Evolutionary conservation across 1,140 invertebrate genomes (phyloP).

Genomic region (Archegozetes longisetosus): DNA sequence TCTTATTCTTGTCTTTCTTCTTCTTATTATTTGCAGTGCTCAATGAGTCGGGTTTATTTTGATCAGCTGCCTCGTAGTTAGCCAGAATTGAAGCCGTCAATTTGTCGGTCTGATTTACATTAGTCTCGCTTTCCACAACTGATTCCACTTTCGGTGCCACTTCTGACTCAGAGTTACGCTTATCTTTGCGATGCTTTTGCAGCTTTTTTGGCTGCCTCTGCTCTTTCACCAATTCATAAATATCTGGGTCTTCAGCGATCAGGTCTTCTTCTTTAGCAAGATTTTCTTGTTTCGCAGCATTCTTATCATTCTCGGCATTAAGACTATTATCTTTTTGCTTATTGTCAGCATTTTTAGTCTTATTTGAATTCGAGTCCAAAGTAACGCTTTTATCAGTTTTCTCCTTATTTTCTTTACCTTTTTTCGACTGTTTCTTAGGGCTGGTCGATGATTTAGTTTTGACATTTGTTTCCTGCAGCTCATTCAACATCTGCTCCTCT

Average conservation of each 20-base stretch:
- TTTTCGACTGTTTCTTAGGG: neutral
- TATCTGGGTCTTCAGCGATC: neutral
- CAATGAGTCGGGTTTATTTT: neutral
- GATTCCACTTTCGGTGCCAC: neutral
- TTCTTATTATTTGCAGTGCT: neutral
- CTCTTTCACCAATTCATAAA: neutral
- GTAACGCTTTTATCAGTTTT: neutral
- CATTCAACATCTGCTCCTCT: conserved; percentile 7
- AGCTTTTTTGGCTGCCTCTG: neutral
- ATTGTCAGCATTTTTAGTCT: neutral
- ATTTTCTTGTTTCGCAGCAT: too few relatives aligned
- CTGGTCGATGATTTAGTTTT: neutral
- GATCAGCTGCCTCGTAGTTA: neutral
- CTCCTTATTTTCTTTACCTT: neutral
- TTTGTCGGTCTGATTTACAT: neutral
- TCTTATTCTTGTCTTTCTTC: neutral
- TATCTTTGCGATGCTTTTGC: neutral
- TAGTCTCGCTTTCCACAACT: neutral
- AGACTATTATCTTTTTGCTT: neutral
- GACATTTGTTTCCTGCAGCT: neutral
- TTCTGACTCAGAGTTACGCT: neutral
- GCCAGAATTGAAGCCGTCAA: neutral
- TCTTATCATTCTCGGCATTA: neutral
- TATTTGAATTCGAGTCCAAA: neutral
- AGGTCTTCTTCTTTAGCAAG: neutral